Evolutionary conservation across 2,113 vertebrate genomes (phyloP), one percentile per base, ranked within the genome.

Genomic region (Leucopsar rothschildi): DNA sequence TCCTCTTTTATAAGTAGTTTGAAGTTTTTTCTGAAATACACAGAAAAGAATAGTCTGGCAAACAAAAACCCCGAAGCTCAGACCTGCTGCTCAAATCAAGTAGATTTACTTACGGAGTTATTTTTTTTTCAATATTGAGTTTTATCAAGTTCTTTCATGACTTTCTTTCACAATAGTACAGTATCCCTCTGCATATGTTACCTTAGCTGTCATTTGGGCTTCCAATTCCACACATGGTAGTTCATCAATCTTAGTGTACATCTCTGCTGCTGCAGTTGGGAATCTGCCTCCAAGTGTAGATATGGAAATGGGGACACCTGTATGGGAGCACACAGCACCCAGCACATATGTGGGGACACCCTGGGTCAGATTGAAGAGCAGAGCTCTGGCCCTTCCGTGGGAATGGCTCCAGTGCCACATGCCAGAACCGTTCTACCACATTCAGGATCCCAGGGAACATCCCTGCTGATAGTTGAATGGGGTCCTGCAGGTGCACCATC

Each of bases 261-360:
- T 45, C 21, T 83, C 5, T 77, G 40, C 7, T 56, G 45, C 27
- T 63, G 63, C 21, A 55, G 35, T 2, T 66, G 71, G 40, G 50
- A 73, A 69, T 70, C 7, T 80, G 64, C 57, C 31, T 85, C 75
- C 27, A 24, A 49, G n/a, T 12, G 53, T 59, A 65, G 66, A 8
- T 12, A 42, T 35, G 68, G 75, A 49, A 82, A 57, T 8, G 3
- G 14, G 82, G 59, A 82, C 78, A 24, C 28, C 13, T 49, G 49
- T 13, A 22, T 8, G 45, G 28, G 24, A 82, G 57, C 13, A 18
- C 47, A 10, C 0, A 0, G 22, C 3, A 6, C 12, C 1, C 15
- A 11, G n/a, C 0, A 1, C 33, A 12, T 33, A n/a, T 2, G 3
- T 1, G 2, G 44, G n/a, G 39, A 9, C 35, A 13, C 49, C 23